Conservation (phyloP, 2,113 vertebrate genomes). For the Balaeniceps rex region DNA sequence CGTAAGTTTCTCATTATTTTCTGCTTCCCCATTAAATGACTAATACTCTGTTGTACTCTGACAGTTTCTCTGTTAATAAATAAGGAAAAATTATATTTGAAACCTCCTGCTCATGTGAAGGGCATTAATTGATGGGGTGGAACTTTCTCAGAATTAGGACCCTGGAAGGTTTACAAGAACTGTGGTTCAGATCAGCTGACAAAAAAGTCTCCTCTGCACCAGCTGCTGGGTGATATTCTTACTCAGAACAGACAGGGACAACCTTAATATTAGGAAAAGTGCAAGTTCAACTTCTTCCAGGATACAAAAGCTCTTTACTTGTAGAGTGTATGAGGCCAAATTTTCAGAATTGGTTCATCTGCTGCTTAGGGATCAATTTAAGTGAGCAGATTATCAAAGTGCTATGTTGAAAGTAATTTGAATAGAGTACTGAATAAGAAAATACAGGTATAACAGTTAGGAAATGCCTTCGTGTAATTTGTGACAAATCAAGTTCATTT, state of each 20-base stretch:
- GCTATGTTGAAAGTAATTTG: not conserved
- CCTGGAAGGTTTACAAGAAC: not conserved
- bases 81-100: not conserved
- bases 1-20: slow-evolving; percentile 73
- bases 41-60: not conserved
- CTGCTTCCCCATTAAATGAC: not conserved
- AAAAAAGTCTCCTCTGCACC: not conserved
- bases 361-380: not conserved
- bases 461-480: not conserved
- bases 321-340: not conserved
- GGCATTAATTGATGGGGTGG: not conserved
- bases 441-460: not conserved
- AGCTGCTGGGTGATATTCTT: not conserved
- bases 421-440: not conserved
- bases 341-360: not conserved
- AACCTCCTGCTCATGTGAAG: not conserved
- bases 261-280: not conserved
- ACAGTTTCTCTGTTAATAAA: not conserved
- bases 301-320: not conserved
- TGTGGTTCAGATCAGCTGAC: not conserved
- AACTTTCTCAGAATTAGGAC: not conserved
- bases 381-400: not conserved
- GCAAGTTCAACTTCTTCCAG: not conserved
- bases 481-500: not conserved
- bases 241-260: not conserved